Conservation (phyloP, 2,888 invertebrate species). For the Polydesmus complanatus region DNA sequence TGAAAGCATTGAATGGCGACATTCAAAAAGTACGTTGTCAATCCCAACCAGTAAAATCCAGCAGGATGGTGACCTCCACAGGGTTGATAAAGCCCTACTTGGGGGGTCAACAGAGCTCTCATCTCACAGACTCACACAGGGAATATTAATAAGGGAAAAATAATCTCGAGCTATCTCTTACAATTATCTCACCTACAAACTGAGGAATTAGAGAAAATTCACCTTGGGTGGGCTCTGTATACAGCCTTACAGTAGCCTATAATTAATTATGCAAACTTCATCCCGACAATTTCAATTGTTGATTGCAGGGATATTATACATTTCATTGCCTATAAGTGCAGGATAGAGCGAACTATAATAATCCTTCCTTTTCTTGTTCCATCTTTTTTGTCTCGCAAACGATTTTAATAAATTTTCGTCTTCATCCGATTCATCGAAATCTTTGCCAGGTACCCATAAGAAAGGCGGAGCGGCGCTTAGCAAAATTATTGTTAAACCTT, state of each 20-base stretch:
- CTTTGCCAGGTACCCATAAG: constrained; percentile 1
- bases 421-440: neutral
- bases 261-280: neutral
- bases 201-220: too few species aligned
- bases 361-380: neutral
- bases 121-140: too few species aligned
- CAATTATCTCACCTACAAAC: too few species aligned
- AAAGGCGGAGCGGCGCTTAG: constrained; percentile 5
- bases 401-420: constrained; percentile 4
- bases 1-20: too few species aligned
- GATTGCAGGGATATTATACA: neutral
- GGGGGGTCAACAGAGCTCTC: too few species aligned
- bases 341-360: neutral
- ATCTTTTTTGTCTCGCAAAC: neutral
- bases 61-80: too few species aligned
- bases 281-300: neutral
- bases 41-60: too few species aligned
- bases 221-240: too few species aligned
- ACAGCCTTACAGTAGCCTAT: neutral
- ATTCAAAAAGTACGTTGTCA: too few species aligned
- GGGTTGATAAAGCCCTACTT: too few species aligned
- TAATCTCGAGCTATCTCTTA: too few species aligned
- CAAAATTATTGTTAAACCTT: constrained; percentile 1
- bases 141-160: too few species aligned
- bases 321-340: neutral